Evolutionary conservation across 2,797 vertebrate species (phyloP), one percentile per base, ranked within the genome.

Genomic region (Phalanger gymnotis): DNA sequence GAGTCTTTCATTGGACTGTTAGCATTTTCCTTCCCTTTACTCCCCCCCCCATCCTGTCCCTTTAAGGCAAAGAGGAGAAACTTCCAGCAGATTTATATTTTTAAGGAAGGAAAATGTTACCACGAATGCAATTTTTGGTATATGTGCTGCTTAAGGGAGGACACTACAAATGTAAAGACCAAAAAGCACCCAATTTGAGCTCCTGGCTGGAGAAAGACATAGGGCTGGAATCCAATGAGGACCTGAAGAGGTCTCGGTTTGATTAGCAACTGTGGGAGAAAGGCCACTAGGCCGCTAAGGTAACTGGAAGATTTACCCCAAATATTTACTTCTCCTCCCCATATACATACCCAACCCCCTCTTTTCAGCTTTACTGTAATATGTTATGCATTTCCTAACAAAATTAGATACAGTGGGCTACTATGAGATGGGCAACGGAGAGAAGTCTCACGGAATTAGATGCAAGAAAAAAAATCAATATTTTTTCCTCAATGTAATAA

Each of bases 401-500:
- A 14, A 54, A 92, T 95, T 92, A 96, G 91, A 92, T 92, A 87
- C 40, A 87, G 10, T 27, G 0, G 0, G 5, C 66, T 96, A 12
- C 93, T 58, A 90, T 11, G 95, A 96, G 97, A 94, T 53, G 40
- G 58, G 92, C 96, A 55, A 92, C 47, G 93, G 91, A 92, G 96
- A 95, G 96, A 97, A 97, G 97, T 97, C 96, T 98, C 95, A 94
- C 97, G 96, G 97, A 98, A 98, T 98, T 98, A 98, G 97, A 97
- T 98, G 97, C 96, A 96, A 97, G 93, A 90, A 54, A 93, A 97
- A 95, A 98, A 98, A 98, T 98, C 98, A 93, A 97, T 98, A 87
- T n/a, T 40, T 92, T 94, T 93, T 90, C 93, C 66, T 98, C 89
- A 53, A n/a, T 30, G 92, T 91, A 97, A 97, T 97, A 96, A 96